Base-by-base conservation (phyloP, 2,888 invertebrate species). In the Neoaliturus tenellus region DNA sequence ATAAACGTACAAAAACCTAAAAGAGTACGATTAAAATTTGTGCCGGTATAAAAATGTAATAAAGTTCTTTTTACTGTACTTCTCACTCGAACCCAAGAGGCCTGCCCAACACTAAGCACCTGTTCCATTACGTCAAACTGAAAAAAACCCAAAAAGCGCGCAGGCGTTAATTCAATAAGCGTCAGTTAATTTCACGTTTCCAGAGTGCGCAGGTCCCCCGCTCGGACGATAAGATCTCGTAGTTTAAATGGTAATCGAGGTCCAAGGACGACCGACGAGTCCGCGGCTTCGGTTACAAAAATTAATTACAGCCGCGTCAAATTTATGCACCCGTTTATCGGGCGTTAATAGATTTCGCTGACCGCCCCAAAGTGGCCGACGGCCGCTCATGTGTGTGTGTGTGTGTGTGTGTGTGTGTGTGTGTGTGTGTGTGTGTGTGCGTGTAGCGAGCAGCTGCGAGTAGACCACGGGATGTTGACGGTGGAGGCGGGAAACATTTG, bases 221-320 rank as follows among this genome's bases (percentile, higher is more conserved):
- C n/a, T n/a, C n/a, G n/a, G n/a, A n/a, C 35, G 69, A 69, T 69
- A 69, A 35, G 28, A 69, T 69, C 69, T 17, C 69, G 69, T 69
- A 69, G 20, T 69, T 69, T 69, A 69, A 69, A 69, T 69, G 69
- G 35, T 69, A 69, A 69, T 69, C 69, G 69, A n/a, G n/a, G n/a
- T n/a, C 39, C 20, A 20, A 23, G 69, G 35, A 39, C 35, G 35
- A n/a, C n/a, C n/a, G 35, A 20, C 39, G 69, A 8, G 69, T 6
- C 20, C 35, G 67, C 33, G 67, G n/a, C n/a, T 39, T 69, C 69
- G 35, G 69, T 69, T 69, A 23, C 69, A 69, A 69, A 69, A 69
- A 69, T 69, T 69, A 69, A 69, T 69, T 69, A 69, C 35, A 33
- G 35, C 69, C n/a, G 69, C 69, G 39, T 69, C 69, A 69, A 69